Evolutionary conservation across 2,113 vertebrate species (phyloP).

Genomic region (Ranitomeya variabilis): DNA sequence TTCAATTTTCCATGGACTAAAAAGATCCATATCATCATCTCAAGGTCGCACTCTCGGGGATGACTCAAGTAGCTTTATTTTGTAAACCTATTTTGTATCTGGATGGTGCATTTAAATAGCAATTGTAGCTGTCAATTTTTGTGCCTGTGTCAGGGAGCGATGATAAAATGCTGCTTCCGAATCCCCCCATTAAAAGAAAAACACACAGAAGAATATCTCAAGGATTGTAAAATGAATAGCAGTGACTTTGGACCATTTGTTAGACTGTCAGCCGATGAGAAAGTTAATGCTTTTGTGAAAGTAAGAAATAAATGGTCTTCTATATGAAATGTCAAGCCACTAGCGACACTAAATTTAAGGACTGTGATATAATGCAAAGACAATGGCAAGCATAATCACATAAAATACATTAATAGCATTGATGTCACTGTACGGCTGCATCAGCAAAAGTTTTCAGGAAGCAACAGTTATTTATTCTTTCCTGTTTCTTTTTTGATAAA

Average conservation of each 20-base stretch:
- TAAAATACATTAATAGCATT: conserved; percentile 25
- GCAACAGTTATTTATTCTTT: neutral
- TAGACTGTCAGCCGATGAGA: conserved; percentile 44
- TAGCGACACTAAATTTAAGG: conserved; percentile 20
- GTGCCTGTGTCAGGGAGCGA: neutral
- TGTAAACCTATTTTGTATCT: conserved; percentile 13
- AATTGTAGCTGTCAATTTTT: conserved; percentile 20
- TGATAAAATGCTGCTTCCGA: conserved; percentile 36
- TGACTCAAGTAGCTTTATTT: neutral
- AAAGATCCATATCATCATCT: neutral
- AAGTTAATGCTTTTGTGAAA: conserved; percentile 40
- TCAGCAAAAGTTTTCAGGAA: conserved; percentile 10
- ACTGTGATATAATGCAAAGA: conserved; percentile 28
- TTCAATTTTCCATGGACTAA: conserved; percentile 5
- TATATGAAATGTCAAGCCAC: conserved; percentile 42
- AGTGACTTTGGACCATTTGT: conserved; percentile 27
- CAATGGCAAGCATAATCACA: conserved; percentile 22
- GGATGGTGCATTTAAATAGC: conserved; percentile 19
- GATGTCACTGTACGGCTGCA: neutral
- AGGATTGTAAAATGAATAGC: conserved; percentile 37
- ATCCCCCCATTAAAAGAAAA: conserved; percentile 24
- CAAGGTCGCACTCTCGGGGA: conserved; percentile 13
- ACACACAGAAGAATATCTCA: conserved; percentile 35
- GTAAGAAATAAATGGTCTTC: conserved; percentile 42
- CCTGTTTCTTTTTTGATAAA: neutral